Evolutionary conservation across 2,113 vertebrate genomes (phyloP).

Genomic region (Gavialis gangeticus): DNA sequence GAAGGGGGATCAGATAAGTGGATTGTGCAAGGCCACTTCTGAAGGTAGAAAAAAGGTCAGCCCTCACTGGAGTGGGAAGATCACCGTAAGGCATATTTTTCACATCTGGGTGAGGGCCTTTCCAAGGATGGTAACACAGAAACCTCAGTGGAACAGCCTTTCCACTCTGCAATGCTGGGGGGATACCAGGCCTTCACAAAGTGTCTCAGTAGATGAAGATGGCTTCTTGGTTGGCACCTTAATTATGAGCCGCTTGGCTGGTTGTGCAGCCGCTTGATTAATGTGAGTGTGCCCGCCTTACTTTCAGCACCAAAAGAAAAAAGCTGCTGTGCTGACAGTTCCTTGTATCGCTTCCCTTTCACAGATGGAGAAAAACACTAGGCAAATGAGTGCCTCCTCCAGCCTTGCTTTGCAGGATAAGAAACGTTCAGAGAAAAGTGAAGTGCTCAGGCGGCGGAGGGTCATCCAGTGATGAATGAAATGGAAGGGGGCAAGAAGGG

Average conservation of each 20-base stretch:
- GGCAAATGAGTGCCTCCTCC: fast-evolving
- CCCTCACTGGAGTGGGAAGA: background rate
- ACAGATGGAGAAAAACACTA: background rate
- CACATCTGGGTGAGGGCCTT: background rate
- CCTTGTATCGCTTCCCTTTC: background rate
- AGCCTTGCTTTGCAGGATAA: background rate
- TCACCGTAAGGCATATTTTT: no score
- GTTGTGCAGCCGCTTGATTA: background rate
- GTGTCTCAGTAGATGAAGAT: background rate
- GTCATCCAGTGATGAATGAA: background rate
- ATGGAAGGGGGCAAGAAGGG: background rate
- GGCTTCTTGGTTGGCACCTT: background rate
- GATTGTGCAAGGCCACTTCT: background rate
- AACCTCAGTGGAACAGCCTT: background rate
- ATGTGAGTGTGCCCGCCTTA: background rate
- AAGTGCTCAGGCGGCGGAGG: background rate
- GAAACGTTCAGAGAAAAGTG: background rate
- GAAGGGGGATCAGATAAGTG: fast-evolving
- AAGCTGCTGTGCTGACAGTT: background rate
- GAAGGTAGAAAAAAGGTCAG: background rate
- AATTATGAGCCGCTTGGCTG: background rate
- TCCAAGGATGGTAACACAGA: background rate
- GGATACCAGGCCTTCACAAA: background rate
- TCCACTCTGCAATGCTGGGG: background rate
- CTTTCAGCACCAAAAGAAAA: background rate